These are phyloP conservation scores for Harpalus rufipes DNA, from an alignment of 2,888 invertebrate genomes.

Conservation along the genomic window DNA sequence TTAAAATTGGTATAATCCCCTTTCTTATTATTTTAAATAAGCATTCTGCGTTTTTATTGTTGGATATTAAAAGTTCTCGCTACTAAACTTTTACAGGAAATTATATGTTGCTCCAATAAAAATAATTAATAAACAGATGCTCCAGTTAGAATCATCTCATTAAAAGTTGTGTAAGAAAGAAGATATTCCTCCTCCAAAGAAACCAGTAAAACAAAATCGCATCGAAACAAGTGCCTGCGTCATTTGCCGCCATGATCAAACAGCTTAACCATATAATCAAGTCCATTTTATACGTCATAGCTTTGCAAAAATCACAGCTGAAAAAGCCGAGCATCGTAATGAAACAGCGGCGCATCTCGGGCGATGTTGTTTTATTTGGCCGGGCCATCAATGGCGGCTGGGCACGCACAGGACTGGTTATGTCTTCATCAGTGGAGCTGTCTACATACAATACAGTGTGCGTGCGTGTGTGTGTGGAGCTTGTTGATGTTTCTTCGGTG, in stretches of 20 bases:
- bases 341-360: conserved; percentile 32
- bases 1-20: too few species aligned
- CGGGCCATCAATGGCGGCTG: conserved; percentile 20
- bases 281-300: conserved; percentile 48
- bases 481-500: neutral
- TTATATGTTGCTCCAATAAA: neutral
- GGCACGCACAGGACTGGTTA: conserved; percentile 34
- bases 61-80: too few species aligned
- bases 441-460: neutral
- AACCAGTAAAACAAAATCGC: conserved; percentile 10
- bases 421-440: conserved; percentile 49
- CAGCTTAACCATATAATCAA: conserved; percentile 39
- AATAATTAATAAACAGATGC: neutral
- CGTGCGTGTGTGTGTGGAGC: conserved; percentile 2
- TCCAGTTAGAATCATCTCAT: neutral
- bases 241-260: conserved; percentile 43
- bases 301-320: conserved; percentile 40
- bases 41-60: too few species aligned
- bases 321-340: conserved; percentile 44
- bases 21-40: too few species aligned
- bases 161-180: neutral
- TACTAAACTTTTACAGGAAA: neutral
- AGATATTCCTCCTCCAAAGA: neutral
- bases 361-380: conserved; percentile 24
- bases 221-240: conserved; percentile 41